These are phyloP conservation scores for Psylliodes chrysocephalus DNA, from an alignment of 2,888 invertebrate genomes.

Conservation along the genomic window DNA sequence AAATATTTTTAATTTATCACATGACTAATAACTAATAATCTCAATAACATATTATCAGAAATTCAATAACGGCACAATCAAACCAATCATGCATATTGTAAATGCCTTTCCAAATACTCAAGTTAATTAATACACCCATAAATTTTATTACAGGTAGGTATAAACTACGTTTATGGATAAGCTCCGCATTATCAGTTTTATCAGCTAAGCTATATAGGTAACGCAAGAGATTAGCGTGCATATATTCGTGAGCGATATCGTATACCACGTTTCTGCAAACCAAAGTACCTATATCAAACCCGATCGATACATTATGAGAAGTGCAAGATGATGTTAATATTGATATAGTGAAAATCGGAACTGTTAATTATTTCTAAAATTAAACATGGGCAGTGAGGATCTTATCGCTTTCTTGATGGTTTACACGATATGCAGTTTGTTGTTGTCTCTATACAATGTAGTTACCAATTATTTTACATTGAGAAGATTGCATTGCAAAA, in stretches of 20 bases:
- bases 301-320: not conserved
- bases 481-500: not conserved
- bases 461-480: conserved; percentile 9
- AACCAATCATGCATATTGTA: not conserved
- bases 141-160: conserved; percentile 1
- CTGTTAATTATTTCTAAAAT: conserved; percentile 11
- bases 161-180: not conserved
- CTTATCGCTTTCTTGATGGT: conserved; percentile 5
- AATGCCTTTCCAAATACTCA: not conserved
- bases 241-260: not conserved
- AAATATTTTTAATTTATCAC: no score
- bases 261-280: not conserved
- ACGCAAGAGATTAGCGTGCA: not conserved
- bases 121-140: not conserved
- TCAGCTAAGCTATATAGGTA: not conserved
- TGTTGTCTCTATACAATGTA: conserved; percentile 1
- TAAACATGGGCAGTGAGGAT: conserved; percentile 20
- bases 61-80: no score
- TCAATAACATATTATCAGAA: no score
- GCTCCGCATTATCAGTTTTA: not conserved
- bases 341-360: conserved; percentile 1
- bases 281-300: not conserved
- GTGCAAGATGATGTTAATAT: conserved; percentile 13
- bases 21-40: no score
- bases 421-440: conserved; percentile 17